Percentiles rank a stretch among this genome's conserved stretches.
These are phyloP conservation scores for Knipowitschia caucasica DNA, from an alignment of 2,797 vertebrate genomes.

Conservation along the genomic window DNA sequence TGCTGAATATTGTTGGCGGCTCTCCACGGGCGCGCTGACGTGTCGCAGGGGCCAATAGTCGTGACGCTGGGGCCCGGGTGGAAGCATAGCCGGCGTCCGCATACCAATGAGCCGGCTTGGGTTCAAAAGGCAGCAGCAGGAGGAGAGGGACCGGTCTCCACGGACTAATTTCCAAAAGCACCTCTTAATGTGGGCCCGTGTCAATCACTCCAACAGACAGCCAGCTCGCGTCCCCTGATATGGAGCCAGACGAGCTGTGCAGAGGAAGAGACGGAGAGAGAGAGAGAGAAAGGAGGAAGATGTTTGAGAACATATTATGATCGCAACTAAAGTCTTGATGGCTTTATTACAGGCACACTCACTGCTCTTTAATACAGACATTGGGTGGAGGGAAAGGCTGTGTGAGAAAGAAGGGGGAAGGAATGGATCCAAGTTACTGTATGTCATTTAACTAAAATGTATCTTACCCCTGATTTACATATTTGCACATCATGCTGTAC, in stretches of 20 bases:
- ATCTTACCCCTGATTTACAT: too few relatives aligned
- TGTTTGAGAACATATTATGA: constrained; percentile 10
- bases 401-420: background rate
- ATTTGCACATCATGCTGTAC: too few relatives aligned
- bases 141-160: constrained; percentile 97
- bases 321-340: constrained; percentile 9
- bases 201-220: constrained; percentile 99
- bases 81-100: constrained; percentile 93
- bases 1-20: constrained; percentile 95
- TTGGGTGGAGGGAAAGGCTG: background rate
- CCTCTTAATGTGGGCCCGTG: constrained; percentile 99
- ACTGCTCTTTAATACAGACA: background rate
- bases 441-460: too few relatives aligned
- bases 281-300: constrained; percentile 38
- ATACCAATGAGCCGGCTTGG: constrained; percentile 97
- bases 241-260: constrained; percentile 93
- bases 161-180: constrained; percentile 99
- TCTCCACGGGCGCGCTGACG: constrained; percentile 95
- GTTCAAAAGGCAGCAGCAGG: constrained; percentile 99
- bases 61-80: constrained; percentile 97
- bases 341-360: constrained; percentile 3
- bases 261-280: constrained; percentile 85
- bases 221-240: constrained; percentile 95
- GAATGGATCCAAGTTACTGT: too few relatives aligned
- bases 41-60: constrained; percentile 90